Evolutionary conservation across 1,140 invertebrate genomes (phyloP).

Genomic region (Drosophila athabasca): DNA sequence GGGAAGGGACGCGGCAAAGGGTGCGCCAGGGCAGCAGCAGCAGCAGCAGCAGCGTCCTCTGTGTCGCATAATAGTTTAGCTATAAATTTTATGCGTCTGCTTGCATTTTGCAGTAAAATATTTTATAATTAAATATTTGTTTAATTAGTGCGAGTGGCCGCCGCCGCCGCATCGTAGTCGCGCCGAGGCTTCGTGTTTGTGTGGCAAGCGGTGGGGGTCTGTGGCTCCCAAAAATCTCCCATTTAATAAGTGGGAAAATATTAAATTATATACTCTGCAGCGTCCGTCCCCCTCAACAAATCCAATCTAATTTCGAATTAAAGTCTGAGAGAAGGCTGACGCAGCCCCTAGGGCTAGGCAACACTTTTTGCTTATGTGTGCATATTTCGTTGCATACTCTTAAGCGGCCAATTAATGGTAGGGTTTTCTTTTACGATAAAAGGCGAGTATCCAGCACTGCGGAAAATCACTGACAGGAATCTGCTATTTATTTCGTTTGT

Average conservation of each 20-base stretch:
- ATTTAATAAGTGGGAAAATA: slow-evolving; percentile 49
- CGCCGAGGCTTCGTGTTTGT: slow-evolving; percentile 4
- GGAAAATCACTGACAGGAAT: too few relatives aligned
- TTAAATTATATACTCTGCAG: slow-evolving; percentile 46
- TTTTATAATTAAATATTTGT: slow-evolving; percentile 83
- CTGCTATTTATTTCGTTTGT: too few relatives aligned
- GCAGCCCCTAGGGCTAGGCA: too few relatives aligned
- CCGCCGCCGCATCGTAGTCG: slow-evolving; percentile 8
- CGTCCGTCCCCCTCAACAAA: not conserved
- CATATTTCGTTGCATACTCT: too few relatives aligned
- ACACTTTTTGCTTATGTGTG: not conserved
- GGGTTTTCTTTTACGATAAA: too few relatives aligned
- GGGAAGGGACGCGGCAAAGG: not conserved
- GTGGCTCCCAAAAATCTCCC: slow-evolving; percentile 43
- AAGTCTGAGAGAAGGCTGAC: not conserved
- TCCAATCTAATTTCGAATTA: slow-evolving; percentile 3
- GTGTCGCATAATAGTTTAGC: slow-evolving; percentile 75
- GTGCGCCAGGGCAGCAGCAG: slow-evolving; percentile 27
- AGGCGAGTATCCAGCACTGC: too few relatives aligned
- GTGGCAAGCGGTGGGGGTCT: slow-evolving; percentile 6
- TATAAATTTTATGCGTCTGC: slow-evolving; percentile 79
- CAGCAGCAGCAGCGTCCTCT: slow-evolving; percentile 9
- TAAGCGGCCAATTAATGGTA: too few relatives aligned
- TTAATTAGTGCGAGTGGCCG: slow-evolving; percentile 72
- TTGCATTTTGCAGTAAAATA: slow-evolving; percentile 77